Evolutionary conservation across 2,888 invertebrate genomes (phyloP).

Genomic region (Lordiphosa andalusiaca): DNA sequence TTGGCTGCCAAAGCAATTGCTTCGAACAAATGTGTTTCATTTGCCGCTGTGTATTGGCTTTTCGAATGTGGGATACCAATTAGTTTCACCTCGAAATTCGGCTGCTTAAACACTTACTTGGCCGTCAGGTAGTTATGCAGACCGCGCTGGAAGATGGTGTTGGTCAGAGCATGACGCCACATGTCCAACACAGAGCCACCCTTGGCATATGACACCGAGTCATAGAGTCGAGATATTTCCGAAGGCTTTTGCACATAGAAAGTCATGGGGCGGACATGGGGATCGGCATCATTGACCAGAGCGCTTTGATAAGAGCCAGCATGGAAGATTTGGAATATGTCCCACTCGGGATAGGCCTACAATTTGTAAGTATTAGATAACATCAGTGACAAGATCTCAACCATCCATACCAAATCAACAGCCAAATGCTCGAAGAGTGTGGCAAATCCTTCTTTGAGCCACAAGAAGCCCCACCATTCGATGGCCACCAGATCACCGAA

Average conservation of each 20-base stretch:
- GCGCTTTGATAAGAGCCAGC: slow-evolving; percentile 87
- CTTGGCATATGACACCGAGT: slow-evolving; percentile 93
- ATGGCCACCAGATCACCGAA: slow-evolving; percentile 88
- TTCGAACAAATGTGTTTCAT: slow-evolving; percentile 67
- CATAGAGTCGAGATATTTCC: slow-evolving; percentile 91
- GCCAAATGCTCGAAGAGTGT: slow-evolving; percentile 74
- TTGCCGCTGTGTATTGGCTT: slow-evolving; percentile 66
- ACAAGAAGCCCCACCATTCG: slow-evolving; percentile 86
- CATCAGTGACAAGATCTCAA: background rate
- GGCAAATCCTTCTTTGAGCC: slow-evolving; percentile 87
- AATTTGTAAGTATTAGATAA: background rate
- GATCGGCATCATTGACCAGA: slow-evolving; percentile 86
- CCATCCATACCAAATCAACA: slow-evolving; percentile 62
- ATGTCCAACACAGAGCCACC: slow-evolving; percentile 85
- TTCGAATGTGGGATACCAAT: background rate
- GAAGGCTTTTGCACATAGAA: slow-evolving; percentile 90
- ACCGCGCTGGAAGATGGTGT: slow-evolving; percentile 73
- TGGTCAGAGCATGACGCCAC: slow-evolving; percentile 76
- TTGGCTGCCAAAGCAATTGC: slow-evolving; percentile 66
- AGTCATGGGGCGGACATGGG: slow-evolving; percentile 89
- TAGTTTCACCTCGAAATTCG: no score
- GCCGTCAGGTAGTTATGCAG: slow-evolving; percentile 70
- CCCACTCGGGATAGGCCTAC: slow-evolving; percentile 84
- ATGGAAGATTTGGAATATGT: slow-evolving; percentile 88
- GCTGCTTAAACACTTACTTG: slow-evolving; percentile 57